Evolutionary conservation across 1,140 invertebrate genomes (phyloP).

Genomic region (Ooceraea biroi): DNA sequence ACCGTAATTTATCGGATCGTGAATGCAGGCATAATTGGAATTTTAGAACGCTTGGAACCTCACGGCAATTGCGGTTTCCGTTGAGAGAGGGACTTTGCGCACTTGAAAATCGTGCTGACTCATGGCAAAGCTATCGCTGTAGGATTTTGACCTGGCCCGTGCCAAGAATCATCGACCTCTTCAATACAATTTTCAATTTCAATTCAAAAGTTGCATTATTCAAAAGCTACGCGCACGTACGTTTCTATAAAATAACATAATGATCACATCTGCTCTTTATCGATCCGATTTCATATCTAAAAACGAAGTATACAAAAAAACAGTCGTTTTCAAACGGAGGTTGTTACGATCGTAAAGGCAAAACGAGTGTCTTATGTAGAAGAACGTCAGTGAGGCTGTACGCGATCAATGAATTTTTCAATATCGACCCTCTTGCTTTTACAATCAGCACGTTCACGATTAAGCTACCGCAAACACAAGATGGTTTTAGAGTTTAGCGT

Average conservation of each 20-base stretch:
- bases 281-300: too few relatives aligned
- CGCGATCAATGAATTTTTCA: too few relatives aligned
- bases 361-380: too few relatives aligned
- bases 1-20: slow-evolving; percentile 40
- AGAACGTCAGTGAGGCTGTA: too few relatives aligned
- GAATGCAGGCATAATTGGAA: slow-evolving; percentile 50
- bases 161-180: neutral
- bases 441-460: neutral
- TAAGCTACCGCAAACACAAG: neutral
- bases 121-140: slow-evolving; percentile 28
- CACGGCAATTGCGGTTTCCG: slow-evolving; percentile 54
- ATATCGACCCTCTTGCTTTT: too few relatives aligned
- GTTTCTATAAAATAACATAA: slow-evolving; percentile 11
- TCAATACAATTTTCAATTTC: neutral
- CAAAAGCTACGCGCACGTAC: neutral
- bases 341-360: too few relatives aligned
- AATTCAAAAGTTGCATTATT: slow-evolving; percentile 29
- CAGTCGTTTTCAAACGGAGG: too few relatives aligned
- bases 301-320: too few relatives aligned
- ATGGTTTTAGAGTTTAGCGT: slow-evolving; percentile 12
- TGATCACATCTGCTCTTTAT: neutral
- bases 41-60: slow-evolving; percentile 19
- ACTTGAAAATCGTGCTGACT: slow-evolving; percentile 25
- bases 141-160: slow-evolving; percentile 45
- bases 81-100: slow-evolving; percentile 30